phyloP scores from a whole-genome alignment of 2,113 vertebrate genomes.

The Odontesthes bonariensis region DNA sequence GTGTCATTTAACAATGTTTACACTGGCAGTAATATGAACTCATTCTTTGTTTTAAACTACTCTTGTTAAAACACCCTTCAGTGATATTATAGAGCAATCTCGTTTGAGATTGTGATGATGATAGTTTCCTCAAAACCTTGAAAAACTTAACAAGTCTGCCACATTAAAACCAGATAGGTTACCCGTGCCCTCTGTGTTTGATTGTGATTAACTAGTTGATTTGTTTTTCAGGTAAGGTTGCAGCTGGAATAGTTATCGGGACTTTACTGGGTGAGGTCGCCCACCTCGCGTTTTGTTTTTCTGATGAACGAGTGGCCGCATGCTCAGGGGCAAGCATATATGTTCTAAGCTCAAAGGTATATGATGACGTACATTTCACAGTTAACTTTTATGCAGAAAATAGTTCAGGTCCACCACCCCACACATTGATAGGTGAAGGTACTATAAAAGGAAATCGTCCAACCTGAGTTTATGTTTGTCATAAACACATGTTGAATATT shows the following conservation, averaged over 20 bases:
- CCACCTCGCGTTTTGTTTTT: constrained; percentile 84
- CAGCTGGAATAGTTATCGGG: constrained; percentile 83
- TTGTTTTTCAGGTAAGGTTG: constrained; percentile 79
- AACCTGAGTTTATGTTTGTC: too few species aligned
- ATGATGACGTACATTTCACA: background rate
- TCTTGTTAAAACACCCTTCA: background rate
- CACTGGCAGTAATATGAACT: too few species aligned
- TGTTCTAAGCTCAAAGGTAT: constrained; percentile 85
- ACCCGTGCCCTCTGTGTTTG: background rate
- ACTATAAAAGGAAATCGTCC: too few species aligned
- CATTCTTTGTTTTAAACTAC: too few species aligned
- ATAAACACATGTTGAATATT: too few species aligned
- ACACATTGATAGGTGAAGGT: too few species aligned
- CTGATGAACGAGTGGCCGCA: constrained; percentile 80
- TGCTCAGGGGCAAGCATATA: constrained; percentile 81
- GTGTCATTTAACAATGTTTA: too few species aligned
- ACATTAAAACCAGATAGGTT: background rate
- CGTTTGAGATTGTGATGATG: background rate
- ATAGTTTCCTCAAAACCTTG: constrained; percentile 13
- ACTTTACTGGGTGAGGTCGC: constrained; percentile 79
- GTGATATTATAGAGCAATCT: background rate
- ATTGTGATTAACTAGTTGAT: background rate
- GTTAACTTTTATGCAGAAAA: background rate
- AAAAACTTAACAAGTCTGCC: constrained; percentile 20
- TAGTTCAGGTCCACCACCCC: too few species aligned